phyloP scores from a whole-genome alignment of 2,113 vertebrate species.

The Cichladusa arquata region DNA sequence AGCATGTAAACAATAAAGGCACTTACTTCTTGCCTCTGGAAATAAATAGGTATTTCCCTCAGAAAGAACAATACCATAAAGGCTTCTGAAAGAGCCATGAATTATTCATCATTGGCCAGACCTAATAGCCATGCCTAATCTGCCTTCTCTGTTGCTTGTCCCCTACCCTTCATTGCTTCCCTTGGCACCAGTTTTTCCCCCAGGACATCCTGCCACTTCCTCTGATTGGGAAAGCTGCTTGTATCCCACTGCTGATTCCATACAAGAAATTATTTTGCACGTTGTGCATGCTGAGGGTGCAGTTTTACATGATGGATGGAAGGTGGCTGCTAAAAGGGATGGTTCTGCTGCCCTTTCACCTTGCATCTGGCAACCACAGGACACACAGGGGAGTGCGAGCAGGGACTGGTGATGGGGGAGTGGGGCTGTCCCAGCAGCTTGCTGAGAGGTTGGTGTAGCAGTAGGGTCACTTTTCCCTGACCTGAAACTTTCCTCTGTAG shows the following conservation, averaged over 20 bases:
- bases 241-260: rapidly evolving
- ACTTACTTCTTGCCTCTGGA: neutral
- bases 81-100: neutral
- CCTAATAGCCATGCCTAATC: neutral
- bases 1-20: neutral
- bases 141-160: neutral
- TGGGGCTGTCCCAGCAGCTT: neutral
- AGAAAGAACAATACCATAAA: neutral
- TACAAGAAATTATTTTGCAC: neutral
- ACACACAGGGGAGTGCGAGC: rapidly evolving
- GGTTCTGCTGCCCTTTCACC: neutral
- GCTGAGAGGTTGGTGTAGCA: neutral
- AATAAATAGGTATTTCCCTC: neutral
- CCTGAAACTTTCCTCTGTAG: neutral
- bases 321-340: neutral
- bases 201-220: neutral
- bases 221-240: neutral
- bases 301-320: neutral
- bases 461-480: neutral
- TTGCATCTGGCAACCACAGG: neutral
- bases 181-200: neutral
- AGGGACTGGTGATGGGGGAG: neutral
- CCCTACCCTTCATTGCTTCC: neutral
- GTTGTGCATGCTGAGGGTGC: neutral
- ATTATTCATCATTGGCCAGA: neutral